A percentile compares a stretch with the other conserved stretches of the same genome.
phyloP scores from a whole-genome alignment of 2,113 vertebrate genomes.

The Perccottus glenii region DNA sequence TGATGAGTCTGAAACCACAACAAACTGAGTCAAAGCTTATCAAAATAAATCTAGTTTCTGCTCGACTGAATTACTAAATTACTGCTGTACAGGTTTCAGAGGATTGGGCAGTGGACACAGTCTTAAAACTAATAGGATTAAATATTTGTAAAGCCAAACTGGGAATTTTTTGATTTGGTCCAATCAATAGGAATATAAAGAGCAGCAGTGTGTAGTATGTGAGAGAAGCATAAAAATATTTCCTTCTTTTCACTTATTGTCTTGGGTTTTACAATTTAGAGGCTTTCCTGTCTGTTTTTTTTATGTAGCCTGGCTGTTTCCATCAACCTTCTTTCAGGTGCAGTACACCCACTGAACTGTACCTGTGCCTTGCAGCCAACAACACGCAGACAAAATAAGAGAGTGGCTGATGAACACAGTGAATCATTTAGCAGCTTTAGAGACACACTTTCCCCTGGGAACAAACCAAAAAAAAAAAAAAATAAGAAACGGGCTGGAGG shows the following conservation, averaged over 20 bases:
- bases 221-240: not conserved
- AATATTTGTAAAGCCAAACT: not conserved
- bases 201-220: not conserved
- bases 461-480: conserved; percentile 3
- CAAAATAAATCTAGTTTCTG: no score
- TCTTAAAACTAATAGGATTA: no score
- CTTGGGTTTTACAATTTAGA: not conserved
- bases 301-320: not conserved
- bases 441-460: not conserved
- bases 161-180: not conserved
- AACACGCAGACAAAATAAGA: conserved; percentile 4
- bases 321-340: conserved; percentile 10
- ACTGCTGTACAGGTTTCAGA: no score
- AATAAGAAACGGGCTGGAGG: no score
- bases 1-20: no score
- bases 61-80: no score
- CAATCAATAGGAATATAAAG: not conserved
- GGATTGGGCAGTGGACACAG: no score
- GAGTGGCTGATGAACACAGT: conserved; percentile 8
- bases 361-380: conserved; percentile 6
- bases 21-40: no score
- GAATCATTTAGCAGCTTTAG: conserved; percentile 14
- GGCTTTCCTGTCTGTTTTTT: not conserved
- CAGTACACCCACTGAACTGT: conserved; percentile 10
- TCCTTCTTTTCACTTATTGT: conserved; percentile 4